Evolutionary conservation across 2,888 invertebrate species (phyloP).

Genomic region (Glyphotaelius pellucidus): DNA sequence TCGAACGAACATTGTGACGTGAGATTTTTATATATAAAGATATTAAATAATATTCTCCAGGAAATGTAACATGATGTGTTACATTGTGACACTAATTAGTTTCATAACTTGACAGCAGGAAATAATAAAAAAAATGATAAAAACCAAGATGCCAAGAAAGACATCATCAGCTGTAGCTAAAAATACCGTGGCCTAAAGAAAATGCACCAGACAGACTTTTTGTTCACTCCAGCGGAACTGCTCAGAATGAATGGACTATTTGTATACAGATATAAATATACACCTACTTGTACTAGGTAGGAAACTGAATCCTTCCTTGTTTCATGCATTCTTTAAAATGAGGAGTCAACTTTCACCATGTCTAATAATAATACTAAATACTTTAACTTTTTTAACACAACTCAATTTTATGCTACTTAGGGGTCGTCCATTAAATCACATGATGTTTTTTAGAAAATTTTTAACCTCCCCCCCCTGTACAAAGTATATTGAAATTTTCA

Average conservation of each 20-base stretch:
- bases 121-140: slow-evolving; percentile 25
- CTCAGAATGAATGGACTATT: slow-evolving; percentile 12
- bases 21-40: too few relatives aligned
- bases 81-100: slow-evolving; percentile 26
- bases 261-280: neutral
- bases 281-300: neutral
- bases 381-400: too few relatives aligned
- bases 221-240: slow-evolving; percentile 9
- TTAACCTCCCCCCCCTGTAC: too few relatives aligned
- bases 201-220: neutral
- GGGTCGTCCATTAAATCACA: too few relatives aligned
- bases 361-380: too few relatives aligned
- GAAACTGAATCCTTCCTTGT: neutral
- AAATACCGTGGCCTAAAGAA: slow-evolving; percentile 60
- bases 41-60: neutral
- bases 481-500: too few relatives aligned
- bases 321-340: neutral
- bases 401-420: too few relatives aligned
- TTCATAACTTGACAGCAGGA: slow-evolving; percentile 31
- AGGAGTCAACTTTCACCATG: neutral
- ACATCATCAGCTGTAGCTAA: slow-evolving; percentile 42
- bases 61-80: neutral
- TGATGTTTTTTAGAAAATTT: too few relatives aligned
- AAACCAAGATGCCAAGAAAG: neutral
- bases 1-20: too few relatives aligned